Evolutionary conservation across 2,113 vertebrate species (phyloP).

Genomic region (Daboia siamensis): DNA sequence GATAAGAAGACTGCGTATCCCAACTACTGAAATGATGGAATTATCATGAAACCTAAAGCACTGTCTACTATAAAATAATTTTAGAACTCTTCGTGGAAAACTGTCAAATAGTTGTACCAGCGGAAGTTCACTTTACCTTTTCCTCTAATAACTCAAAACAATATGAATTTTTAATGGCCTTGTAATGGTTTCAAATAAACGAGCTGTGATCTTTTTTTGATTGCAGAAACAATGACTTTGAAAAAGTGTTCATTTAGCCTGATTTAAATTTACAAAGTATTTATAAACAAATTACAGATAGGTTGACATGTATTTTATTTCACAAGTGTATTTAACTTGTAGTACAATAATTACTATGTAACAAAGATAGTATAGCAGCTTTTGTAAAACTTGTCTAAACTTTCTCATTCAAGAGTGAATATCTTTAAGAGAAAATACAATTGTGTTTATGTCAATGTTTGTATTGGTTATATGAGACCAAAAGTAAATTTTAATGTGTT

Average conservation of each 20-base stretch:
- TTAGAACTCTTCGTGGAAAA: constrained; percentile 67
- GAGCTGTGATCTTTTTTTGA: constrained; percentile 64
- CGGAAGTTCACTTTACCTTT: constrained; percentile 57
- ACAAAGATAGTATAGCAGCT: constrained; percentile 77
- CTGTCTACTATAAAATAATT: constrained; percentile 65
- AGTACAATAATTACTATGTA: constrained; percentile 80
- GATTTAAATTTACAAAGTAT: constrained; percentile 71
- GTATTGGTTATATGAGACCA: constrained; percentile 54
- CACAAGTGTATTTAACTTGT: constrained; percentile 88
- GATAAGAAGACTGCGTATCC: constrained; percentile 48
- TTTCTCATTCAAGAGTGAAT: constrained; percentile 60
- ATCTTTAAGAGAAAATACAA: constrained; percentile 48
- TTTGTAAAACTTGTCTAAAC: constrained; percentile 67
- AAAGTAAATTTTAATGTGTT: constrained; percentile 52
- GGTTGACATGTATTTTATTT: constrained; percentile 71
- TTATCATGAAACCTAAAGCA: constrained; percentile 60
- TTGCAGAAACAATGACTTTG: constrained; percentile 83
- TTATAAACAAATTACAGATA: constrained; percentile 65
- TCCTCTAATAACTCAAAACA: constrained; percentile 59
- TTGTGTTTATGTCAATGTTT: constrained; percentile 54
- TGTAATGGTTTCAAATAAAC: constrained; percentile 61
- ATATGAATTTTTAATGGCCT: constrained; percentile 60
- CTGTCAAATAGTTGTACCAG: constrained; percentile 69
- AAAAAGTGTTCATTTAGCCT: constrained; percentile 70
- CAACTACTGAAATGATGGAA: constrained; percentile 57